Percentiles rank a stretch among this genome's conserved stretches.
phyloP scores from a whole-genome alignment of 2,113 vertebrate species.

The Calypte anna region DNA sequence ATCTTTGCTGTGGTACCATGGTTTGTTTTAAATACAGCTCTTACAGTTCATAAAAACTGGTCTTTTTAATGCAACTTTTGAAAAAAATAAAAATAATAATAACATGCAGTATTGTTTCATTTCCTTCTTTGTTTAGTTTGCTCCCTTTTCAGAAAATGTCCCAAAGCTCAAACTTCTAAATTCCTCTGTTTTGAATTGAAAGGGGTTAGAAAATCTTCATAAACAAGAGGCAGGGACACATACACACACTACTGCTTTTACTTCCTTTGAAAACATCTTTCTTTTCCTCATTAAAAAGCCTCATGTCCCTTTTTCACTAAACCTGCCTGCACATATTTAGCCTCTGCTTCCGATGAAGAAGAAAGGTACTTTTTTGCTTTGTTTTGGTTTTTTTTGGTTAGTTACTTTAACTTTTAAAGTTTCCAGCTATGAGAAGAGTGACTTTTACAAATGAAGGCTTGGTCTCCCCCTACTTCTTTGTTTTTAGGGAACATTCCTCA shows the following conservation, averaged over 20 bases:
- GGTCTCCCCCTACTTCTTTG: not conserved
- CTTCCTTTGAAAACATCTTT: not conserved
- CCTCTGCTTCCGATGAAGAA: not conserved
- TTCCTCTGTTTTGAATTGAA: not conserved
- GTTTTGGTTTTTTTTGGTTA: not conserved
- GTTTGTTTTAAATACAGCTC: not conserved
- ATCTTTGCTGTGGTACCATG: not conserved
- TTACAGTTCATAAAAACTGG: not conserved
- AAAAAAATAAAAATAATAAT: not conserved
- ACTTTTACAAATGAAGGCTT: not conserved
- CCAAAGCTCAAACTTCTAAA: not conserved
- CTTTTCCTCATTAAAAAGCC: not conserved
- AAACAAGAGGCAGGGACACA: not conserved
- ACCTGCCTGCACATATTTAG: not conserved
- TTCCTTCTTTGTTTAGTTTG: not conserved
- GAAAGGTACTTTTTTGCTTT: not conserved
- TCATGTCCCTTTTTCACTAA: not conserved
- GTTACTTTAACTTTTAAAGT: not conserved
- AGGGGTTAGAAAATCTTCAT: not conserved
- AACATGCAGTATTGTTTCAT: not conserved
- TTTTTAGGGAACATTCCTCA: not conserved
- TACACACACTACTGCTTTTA: not conserved
- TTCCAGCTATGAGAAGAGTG: not conserved
- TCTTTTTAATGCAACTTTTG: not conserved
- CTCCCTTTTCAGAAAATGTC: not conserved